Base-by-base conservation (phyloP, 2,888 invertebrate genomes). In the Empis livida region DNA sequence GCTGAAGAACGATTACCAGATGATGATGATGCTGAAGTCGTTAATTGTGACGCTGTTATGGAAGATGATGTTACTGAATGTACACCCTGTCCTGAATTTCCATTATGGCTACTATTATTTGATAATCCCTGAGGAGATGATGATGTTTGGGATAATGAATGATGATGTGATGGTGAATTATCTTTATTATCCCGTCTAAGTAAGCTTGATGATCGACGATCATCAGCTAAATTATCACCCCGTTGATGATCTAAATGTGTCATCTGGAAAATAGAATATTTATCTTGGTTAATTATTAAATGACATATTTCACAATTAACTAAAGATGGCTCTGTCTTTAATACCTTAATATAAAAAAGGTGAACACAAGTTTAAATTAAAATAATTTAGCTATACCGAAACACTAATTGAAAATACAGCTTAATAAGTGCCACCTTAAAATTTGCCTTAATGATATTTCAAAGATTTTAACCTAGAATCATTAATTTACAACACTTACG, bases 211-310 rank as follows among this genome's bases (percentile, higher is more conserved):
- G 23, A 27, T 27, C 23, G 23, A 17, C 39, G 41, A 14, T 27
- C 20, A 20, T 41, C 41, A 20, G 53, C 56, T 37, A 50, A 51
- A n/a, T 14, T n/a, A 3, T 51, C 56, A 61, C 73, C 73, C 73
- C 74, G 73, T 73, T 74, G 73, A 57, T 73, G 73, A 59, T 74
- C 74, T 57, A 74, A 56, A 37, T 73, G 73, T 40, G 73, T 70
- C 51, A 71, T 67, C 73, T 74, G 67, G 1, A 64, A 49, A 45
- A 48, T 17, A 31, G 39, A 37, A 43, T 46, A 40, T n/a, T n/a
- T n/a, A n/a, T n/a, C 17, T 39, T 11, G 10, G 31, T 30, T 40
- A 13, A n/a, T 6, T 8, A 14, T 38, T 16, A 16, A 16, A 38
- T 10, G 38, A 16, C n/a, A 14, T 3, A 9, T 5, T 13, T n/a